Base-by-base conservation (phyloP, 2,888 invertebrate species). In the Cetonia aurata region DNA sequence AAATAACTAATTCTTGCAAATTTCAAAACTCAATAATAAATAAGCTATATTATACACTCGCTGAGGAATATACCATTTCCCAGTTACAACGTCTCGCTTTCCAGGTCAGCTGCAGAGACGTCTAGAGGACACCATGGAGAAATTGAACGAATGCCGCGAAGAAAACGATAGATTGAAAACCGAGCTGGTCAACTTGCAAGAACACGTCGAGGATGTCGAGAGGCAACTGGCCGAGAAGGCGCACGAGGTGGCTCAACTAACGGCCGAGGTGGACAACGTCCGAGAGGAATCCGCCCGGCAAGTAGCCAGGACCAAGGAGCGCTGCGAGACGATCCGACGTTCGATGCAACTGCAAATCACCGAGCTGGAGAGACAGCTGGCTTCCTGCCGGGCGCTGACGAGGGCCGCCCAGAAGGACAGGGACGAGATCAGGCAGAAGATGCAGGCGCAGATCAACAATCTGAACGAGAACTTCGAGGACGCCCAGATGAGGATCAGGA, bases 261-360 rank as follows among this genome's bases (percentile, higher is more conserved):
- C 88, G 0, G 88, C 89, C 0, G 90, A 91, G 80, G 82, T 92
- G 57, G 91, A 92, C 76, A 86, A 88, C 50, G 87, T 91, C 2
- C 83, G 92, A 0, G 91, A 92, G 76, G 92, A 92, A 79, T 90
- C 91, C 0, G 90, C 91, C 0, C 82, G 91, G 3, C 91, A 91
- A 70, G 83, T 92, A 25, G 87, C 89, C 1, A 86, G 91, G 12
- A 89, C 90, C 33, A 90, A 90, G 76, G 91, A 91, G 70, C 86
- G 91, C 66, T 89, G 89, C 9, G 92, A 92, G 69, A 89, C 89
- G 0, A 86, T 90, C 4, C 86, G 88, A 37, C 59, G 79, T 10
- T 88, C 89, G 46, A 87, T 91, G 87, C 91, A 91, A 79, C 88
- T 88, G 19, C 89, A 91, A 75, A 87, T 92, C 57, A 88, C 88